Percentiles rank a stretch among this genome's conserved stretches.
These are phyloP conservation scores for Semicossyphus pulcher DNA, from an alignment of 2,113 vertebrate genomes.

Conservation along the genomic window DNA sequence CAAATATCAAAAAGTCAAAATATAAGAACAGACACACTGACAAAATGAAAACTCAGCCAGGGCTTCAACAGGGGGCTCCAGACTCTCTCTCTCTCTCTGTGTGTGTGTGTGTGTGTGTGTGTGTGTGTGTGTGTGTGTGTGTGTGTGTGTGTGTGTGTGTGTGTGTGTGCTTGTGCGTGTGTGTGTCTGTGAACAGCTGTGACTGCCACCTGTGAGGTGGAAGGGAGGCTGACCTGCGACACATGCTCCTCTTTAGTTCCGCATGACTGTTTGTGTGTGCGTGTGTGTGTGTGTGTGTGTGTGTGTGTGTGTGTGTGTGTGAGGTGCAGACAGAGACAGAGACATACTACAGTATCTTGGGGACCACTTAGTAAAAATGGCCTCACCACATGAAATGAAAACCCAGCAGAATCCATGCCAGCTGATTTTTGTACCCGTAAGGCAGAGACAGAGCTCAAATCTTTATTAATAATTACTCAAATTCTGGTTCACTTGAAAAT, in stretches of 20 bases:
- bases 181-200: conserved; percentile 62
- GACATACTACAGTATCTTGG: conserved; percentile 19
- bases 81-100: too few relatives aligned
- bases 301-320: conserved; percentile 16
- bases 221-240: conserved; percentile 69
- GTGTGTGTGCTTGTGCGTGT: conserved; percentile 24
- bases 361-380: conserved; percentile 51
- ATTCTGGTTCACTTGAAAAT: conserved; percentile 5
- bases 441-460: conserved; percentile 11
- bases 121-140: conserved; percentile 21
- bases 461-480: conserved; percentile 54
- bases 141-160: conserved; percentile 11
- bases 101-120: conserved; percentile 13
- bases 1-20: not conserved
- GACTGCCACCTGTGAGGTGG: conserved; percentile 69
- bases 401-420: conserved; percentile 2
- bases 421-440: conserved; percentile 31
- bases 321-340: not conserved
- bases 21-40: not conserved
- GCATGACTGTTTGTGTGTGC: conserved; percentile 43
- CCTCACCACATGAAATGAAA: conserved; percentile 18
- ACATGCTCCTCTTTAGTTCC: conserved; percentile 75
- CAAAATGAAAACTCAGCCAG: not conserved
- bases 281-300: conserved; percentile 24
- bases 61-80: conserved; percentile 56